phyloP scores from a whole-genome alignment of 2,888 invertebrate species.

The Bembecia ichneumoniformis region DNA sequence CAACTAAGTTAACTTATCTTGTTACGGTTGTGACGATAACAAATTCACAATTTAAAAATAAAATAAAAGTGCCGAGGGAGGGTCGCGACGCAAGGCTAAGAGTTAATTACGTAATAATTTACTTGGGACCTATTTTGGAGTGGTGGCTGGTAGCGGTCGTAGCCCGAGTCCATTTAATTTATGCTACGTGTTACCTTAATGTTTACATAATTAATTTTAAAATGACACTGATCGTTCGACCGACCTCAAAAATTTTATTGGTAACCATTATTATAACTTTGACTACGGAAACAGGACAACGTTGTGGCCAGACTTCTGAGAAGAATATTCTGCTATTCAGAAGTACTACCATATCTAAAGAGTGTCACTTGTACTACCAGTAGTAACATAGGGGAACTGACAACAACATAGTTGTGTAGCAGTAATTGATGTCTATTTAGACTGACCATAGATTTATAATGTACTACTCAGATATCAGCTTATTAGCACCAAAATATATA shows the following conservation, averaged over 20 bases:
- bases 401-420: no score
- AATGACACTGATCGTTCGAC: conserved; percentile 1
- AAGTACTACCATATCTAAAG: no score
- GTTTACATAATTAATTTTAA: conserved; percentile 3
- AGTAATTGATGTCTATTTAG: no score
- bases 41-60: not conserved
- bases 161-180: conserved; percentile 4
- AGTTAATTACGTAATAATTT: not conserved
- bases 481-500: no score
- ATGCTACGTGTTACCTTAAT: conserved; percentile 5
- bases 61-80: not conserved
- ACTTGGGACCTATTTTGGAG: not conserved
- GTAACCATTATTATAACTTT: not conserved
- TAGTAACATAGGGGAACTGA: no score
- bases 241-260: not conserved
- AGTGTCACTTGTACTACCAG: no score
- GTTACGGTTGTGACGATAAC: not conserved
- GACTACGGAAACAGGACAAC: no score
- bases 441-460: no score
- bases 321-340: no score
- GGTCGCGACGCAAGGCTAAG: not conserved
- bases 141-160: not conserved
- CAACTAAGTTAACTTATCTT: not conserved
- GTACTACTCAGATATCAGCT: no score
- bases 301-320: no score